Evolutionary conservation across 2,113 vertebrate species (phyloP), one percentile per base, ranked within the genome.

Genomic region (Hemibagrus wyckioides): DNA sequence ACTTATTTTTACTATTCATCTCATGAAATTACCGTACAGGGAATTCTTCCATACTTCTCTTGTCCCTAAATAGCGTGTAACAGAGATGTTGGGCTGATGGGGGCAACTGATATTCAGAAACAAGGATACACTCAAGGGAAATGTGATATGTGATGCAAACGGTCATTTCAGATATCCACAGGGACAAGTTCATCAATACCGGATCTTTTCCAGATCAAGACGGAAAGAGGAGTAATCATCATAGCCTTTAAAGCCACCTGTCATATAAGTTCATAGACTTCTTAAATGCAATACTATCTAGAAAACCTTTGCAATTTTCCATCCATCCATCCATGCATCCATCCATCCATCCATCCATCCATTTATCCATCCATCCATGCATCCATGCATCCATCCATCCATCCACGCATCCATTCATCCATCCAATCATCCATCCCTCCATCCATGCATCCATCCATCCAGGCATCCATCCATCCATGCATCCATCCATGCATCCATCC

Each of bases 121-220:
- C 65, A 50, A 90, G 33, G 59, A 77, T 80, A 67, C 54, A 87
- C 83, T 23, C n/a, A 81, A 77, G 63, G 63, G 30, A 28, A 59
- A 52, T 33, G 8, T 59, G 87, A 86, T 71, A 87, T 89, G 65
- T 84, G 85, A 91, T 90, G 63, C 44, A 79, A 9, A 1, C 9
- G 75, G 89, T 87, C 61, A 88, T 89, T 90, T 90, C 82, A 91
- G 69, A 91, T 54, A 80, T 82, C 87, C 69, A 82, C 65, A 48
- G 81, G 85, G 83, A 80, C 59, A 30, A 57, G 33, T 80, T 77
- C 83, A 90, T 92, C 77, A 86, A 44, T 89, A 79, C 83, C 61
- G 52, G 59, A 77, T 80, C 79, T 79, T 75, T 52, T 69, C 9
- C 76, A 48, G 75, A 52, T 44, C 56, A 44, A 28, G 61, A 80